Evolutionary conservation across 2,888 invertebrate species (phyloP).

Genomic region (Lamproptera curius): DNA sequence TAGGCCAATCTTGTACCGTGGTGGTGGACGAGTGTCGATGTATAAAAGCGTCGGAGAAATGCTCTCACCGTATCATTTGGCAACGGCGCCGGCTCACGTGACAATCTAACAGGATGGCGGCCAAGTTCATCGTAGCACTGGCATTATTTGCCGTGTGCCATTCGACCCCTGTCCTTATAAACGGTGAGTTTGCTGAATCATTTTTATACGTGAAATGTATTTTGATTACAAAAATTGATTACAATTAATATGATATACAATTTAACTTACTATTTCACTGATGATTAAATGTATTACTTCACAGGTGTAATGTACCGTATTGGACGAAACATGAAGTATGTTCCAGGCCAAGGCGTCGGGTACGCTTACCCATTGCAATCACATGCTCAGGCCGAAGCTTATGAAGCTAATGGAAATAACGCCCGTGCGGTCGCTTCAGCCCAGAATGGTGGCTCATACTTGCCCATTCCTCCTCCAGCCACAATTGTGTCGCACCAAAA

Average conservation of each 20-base stretch:
- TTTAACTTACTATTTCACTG: too few species aligned
- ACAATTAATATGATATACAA: too few species aligned
- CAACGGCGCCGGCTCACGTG: slow-evolving; percentile 47
- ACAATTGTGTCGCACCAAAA: slow-evolving; percentile 59
- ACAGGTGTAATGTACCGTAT: slow-evolving; percentile 53
- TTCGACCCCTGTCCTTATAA: slow-evolving; percentile 53
- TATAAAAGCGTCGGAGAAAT: slow-evolving; percentile 74
- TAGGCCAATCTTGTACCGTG: slow-evolving; percentile 48
- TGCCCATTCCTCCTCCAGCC: slow-evolving; percentile 51
- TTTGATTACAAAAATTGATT: too few species aligned
- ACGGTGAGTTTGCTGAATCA: slow-evolving; percentile 51
- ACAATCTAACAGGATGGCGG: slow-evolving; percentile 51
- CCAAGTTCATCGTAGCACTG: slow-evolving; percentile 55
- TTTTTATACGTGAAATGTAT: too few species aligned
- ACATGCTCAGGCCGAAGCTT: slow-evolving; percentile 41
- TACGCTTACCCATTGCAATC: slow-evolving; percentile 44
- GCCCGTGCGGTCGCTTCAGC: slow-evolving; percentile 33
- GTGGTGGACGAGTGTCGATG: slow-evolving; percentile 41
- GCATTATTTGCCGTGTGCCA: slow-evolving; percentile 55
- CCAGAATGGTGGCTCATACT: slow-evolving; percentile 42
- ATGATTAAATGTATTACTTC: slow-evolving; percentile 20
- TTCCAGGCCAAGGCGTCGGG: slow-evolving; percentile 39
- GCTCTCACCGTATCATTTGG: slow-evolving; percentile 67
- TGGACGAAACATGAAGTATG: slow-evolving; percentile 46
- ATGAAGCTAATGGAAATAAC: slow-evolving; percentile 34